Percentiles rank a stretch among this genome's conserved stretches.
Conservation (phyloP, 2,797 vertebrate genomes). For the Rhynchonycteris naso region DNA sequence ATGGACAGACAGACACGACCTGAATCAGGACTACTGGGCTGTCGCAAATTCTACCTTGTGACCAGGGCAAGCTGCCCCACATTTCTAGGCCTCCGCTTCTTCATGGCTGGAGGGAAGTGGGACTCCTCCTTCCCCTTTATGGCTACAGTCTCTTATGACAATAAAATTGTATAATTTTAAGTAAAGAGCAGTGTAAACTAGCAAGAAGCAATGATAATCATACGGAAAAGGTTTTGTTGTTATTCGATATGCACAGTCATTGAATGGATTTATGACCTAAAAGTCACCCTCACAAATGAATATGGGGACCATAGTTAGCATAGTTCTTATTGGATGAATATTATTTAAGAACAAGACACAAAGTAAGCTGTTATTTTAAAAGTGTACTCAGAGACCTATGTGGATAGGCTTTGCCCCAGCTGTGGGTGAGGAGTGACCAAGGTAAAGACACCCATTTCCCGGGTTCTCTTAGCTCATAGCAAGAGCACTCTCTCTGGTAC, state of each 20-base stretch:
- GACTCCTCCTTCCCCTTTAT: no score
- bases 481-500: neutral
- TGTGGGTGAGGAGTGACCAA: neutral
- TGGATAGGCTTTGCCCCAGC: neutral
- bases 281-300: neutral
- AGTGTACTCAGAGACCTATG: neutral
- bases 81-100: neutral
- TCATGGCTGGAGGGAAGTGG: neutral
- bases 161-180: conserved; percentile 24
- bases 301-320: neutral
- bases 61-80: neutral
- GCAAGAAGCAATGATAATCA: neutral
- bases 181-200: neutral
- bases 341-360: neutral
- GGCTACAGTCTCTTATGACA: neutral
- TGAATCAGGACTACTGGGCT: neutral
- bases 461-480: neutral
- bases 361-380: neutral
- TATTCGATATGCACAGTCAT: neutral
- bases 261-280: conserved; percentile 6
- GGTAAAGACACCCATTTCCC: neutral
- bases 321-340: neutral
- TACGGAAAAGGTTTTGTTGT: neutral
- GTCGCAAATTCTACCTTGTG: neutral
- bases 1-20: neutral